phyloP scores from a whole-genome alignment of 2,113 vertebrate genomes.

The Poicephalus meyeri region DNA sequence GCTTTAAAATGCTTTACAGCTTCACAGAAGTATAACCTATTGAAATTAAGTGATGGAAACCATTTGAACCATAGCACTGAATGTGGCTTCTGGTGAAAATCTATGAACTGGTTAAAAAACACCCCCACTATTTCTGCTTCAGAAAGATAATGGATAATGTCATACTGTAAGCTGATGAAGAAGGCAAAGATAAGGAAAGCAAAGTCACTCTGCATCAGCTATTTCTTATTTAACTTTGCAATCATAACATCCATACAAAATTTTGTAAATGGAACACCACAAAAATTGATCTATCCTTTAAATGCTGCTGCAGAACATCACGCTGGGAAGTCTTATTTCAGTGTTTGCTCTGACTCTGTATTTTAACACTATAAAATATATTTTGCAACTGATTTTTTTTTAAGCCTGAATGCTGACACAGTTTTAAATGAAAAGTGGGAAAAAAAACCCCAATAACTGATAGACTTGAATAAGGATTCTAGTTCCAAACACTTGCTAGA shows the following conservation, averaged over 20 bases:
- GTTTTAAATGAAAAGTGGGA: neutral
- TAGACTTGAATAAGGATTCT: neutral
- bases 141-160: neutral
- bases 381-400: neutral
- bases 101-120: neutral
- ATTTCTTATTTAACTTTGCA: neutral
- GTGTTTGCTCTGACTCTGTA: neutral
- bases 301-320: neutral
- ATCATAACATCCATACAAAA: neutral
- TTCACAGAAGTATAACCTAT: neutral
- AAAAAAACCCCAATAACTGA: accelerated
- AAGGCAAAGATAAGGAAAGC: neutral
- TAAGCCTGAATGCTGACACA: neutral
- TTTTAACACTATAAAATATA: neutral
- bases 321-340: neutral
- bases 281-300: neutral
- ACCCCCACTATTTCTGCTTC: neutral
- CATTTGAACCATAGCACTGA: neutral
- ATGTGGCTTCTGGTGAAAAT: neutral
- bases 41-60: neutral
- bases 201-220: neutral
- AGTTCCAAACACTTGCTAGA: neutral
- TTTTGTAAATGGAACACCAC: neutral
- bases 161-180: neutral
- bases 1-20: neutral